These are phyloP conservation scores for Cygnus olor DNA, from an alignment of 2,797 vertebrate genomes.

Conservation along the genomic window DNA sequence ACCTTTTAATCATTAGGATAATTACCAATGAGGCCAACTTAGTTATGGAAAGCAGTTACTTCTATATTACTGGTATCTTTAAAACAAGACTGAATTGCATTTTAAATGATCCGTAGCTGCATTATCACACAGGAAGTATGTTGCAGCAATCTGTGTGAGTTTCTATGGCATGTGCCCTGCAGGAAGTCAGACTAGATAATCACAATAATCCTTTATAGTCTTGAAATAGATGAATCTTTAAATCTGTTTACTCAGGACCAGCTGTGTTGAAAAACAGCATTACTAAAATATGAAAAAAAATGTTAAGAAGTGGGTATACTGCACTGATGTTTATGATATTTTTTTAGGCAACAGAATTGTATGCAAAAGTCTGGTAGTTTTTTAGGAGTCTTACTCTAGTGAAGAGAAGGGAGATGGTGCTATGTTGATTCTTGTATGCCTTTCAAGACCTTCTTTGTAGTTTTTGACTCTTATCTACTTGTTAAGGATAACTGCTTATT, in stretches of 20 bases:
- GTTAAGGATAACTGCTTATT: background rate
- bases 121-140: background rate
- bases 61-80: constrained; percentile 5
- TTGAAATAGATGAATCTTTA: constrained; percentile 61
- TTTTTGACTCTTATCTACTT: constrained; percentile 8
- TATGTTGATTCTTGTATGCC: background rate
- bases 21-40: background rate
- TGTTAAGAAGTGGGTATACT: background rate
- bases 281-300: background rate
- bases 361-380: background rate
- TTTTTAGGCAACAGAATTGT: background rate
- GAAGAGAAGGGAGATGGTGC: background rate
- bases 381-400: background rate
- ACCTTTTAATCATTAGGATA: background rate
- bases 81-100: constrained; percentile 10
- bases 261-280: constrained; percentile 55
- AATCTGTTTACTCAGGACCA: constrained; percentile 68
- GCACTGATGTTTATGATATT: background rate
- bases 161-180: constrained; percentile 42
- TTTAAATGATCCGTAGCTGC: constrained; percentile 3
- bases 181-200: constrained; percentile 57
- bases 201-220: constrained; percentile 64
- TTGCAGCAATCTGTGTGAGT: constrained; percentile 28
- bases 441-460: background rate
- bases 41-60: background rate